Conservation (phyloP, 2,797 vertebrate genomes). For the Peromyscus eremicus region DNA sequence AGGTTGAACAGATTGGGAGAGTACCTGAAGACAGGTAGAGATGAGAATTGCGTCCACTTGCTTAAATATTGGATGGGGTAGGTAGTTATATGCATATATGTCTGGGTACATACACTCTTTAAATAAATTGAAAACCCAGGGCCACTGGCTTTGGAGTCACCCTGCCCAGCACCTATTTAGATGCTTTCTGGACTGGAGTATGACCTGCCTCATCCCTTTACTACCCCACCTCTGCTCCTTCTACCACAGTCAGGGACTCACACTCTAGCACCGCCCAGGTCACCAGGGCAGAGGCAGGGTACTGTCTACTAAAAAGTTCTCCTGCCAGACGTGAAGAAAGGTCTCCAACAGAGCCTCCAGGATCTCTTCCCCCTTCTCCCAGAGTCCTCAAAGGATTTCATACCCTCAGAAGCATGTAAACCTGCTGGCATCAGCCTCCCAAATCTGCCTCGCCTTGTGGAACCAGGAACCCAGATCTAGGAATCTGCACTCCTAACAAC, state of each 20-base stretch:
- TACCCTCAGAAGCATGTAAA: not conserved
- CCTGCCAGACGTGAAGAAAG: too few species aligned
- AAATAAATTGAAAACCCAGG: not conserved
- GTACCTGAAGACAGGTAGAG: not conserved
- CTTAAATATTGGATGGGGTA: not conserved
- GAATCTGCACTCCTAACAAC: not conserved
- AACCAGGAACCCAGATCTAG: not conserved
- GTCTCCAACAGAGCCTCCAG: too few species aligned
- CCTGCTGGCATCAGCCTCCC: not conserved
- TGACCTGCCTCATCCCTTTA: not conserved
- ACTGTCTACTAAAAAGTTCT: too few species aligned
- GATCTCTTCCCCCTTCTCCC: not conserved
- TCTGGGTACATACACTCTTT: not conserved
- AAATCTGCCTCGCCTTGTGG: not conserved
- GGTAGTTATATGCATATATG: too few species aligned
- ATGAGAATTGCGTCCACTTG: not conserved
- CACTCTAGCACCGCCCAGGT: too few species aligned
- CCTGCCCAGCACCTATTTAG: not conserved
- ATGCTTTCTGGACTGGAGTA: not conserved
- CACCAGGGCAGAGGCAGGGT: not conserved
- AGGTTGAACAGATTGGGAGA: not conserved
- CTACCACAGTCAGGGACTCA: not conserved
- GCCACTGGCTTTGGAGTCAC: not conserved
- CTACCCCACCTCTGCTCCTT: not conserved
- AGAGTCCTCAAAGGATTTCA: fast-evolving